These are phyloP conservation scores for Jacana jacana DNA, from an alignment of 2,113 vertebrate species.

Conservation along the genomic window DNA sequence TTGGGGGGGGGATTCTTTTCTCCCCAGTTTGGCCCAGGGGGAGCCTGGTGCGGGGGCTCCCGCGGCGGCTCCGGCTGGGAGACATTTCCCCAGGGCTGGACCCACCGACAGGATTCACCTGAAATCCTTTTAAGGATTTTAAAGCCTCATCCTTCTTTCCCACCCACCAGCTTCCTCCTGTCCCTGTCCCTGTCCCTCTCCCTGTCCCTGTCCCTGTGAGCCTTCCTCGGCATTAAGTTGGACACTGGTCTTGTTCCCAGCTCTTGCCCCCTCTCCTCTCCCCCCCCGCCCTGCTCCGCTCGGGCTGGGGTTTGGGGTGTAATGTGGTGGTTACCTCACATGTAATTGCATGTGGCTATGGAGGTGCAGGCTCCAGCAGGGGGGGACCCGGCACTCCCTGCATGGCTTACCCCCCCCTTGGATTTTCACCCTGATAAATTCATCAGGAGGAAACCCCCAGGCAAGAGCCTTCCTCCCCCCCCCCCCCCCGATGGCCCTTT, in stretches of 20 bases:
- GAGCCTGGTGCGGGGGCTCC: too few species aligned
- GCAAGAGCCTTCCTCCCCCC: neutral
- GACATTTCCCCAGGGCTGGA: neutral
- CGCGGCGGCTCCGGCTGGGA: neutral
- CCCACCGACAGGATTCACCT: neutral
- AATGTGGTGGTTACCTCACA: neutral
- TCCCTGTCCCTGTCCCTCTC: too few species aligned
- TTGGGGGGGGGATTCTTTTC: neutral
- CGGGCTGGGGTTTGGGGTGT: neutral
- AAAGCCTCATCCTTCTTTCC: neutral
- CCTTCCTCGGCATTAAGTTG: neutral
- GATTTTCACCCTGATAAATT: neutral
- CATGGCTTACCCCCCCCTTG: neutral
- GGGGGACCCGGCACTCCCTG: neutral
- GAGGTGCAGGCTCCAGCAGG: neutral
- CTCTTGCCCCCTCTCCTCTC: neutral
- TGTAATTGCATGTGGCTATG: neutral
- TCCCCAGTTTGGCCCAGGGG: too few species aligned
- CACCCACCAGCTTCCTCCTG: neutral
- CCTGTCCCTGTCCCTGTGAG: neutral
- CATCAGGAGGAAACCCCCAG: neutral
- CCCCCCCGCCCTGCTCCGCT: neutral
- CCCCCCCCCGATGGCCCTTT: rapidly evolving
- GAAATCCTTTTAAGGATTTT: neutral
- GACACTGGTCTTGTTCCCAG: neutral